Conservation (phyloP, 2,888 invertebrate species). For the Drosophila mimica region DNA sequence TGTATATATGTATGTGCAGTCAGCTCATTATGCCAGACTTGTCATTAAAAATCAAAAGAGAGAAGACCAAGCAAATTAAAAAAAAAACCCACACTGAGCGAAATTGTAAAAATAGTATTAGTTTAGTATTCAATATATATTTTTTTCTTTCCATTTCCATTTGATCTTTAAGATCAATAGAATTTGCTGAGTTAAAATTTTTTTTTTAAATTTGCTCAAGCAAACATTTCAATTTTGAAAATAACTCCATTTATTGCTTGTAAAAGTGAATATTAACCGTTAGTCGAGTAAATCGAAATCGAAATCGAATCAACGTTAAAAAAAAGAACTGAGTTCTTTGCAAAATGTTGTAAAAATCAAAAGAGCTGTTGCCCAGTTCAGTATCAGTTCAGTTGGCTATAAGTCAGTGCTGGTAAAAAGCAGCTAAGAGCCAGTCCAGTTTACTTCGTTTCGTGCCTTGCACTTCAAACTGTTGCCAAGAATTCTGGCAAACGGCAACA, state of each 20-base stretch:
- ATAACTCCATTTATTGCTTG: neutral
- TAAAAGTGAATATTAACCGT: neutral
- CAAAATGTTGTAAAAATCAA: neutral
- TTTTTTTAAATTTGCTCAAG: neutral
- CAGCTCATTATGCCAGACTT: conserved; percentile 66
- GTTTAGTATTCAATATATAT: neutral
- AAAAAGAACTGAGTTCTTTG: neutral
- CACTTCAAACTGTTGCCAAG: conserved; percentile 55
- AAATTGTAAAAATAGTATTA: conserved; percentile 29
- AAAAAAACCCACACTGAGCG: conserved; percentile 36
- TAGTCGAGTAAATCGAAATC: neutral
- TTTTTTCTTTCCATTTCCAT: neutral
- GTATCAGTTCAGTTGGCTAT: neutral
- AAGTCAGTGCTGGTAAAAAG: neutral
- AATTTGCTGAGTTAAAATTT: neutral
- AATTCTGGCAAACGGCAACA: conserved; percentile 19
- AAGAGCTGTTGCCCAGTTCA: neutral
- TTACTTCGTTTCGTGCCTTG: conserved; percentile 35
- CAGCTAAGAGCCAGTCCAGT: conserved; percentile 11
- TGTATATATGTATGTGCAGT: conserved; percentile 21
- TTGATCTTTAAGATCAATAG: neutral
- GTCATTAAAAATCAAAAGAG: conserved; percentile 66
- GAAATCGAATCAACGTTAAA: neutral
- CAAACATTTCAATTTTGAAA: neutral
- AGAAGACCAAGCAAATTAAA: conserved; percentile 6